Base-by-base conservation (phyloP, 2,888 invertebrate species). In the Protula sp. region DNA sequence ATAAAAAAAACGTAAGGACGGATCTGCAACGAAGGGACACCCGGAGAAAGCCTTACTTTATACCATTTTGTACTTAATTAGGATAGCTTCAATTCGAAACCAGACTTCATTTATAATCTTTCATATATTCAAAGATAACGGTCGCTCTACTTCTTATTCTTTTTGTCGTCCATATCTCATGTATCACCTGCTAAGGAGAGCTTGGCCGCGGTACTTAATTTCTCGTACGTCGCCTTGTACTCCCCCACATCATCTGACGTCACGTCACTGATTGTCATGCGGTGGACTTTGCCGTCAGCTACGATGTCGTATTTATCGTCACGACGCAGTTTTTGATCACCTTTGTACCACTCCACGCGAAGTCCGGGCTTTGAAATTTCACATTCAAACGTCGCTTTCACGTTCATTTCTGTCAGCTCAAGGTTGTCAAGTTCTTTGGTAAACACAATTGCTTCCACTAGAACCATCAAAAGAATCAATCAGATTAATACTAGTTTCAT, bases 181-280 rank as follows among this genome's bases (percentile, higher is more conserved):
- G n/a, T n/a, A 9, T 38, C 38, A 38, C 38, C 50, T 5, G 50
- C 50, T 26, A 9, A 5, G 14, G 50, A n/a, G 50, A 50, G 50
- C 55, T 68, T 68, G 48, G 57, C 58, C 48, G 72, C 60, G 14
- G 76, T 73, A n/a, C 69, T 66, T 4, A 73, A 71, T 57, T 74
- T 73, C 26, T 70, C 73, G 64, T 64, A 69, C 9, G 48, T 47
- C 14, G 67, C 67, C 28, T 65, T 71, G 63, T 76, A 79, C 58
- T 70, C 69, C 22, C 73, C 78, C 30, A 68, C 68, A 59, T 77
- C 94, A 57, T 86, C 86, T 1, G 84, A 76, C 63, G 86, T 86
- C 45, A 89, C 86, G 65, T 92, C 89, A 72, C 89, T 89, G 69
- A 94, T 90, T 78, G 91, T 90, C 29, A 95, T 82, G 72, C 89